phyloP scores from a whole-genome alignment of 2,888 invertebrate genomes.

The Creontiades dilutus region DNA sequence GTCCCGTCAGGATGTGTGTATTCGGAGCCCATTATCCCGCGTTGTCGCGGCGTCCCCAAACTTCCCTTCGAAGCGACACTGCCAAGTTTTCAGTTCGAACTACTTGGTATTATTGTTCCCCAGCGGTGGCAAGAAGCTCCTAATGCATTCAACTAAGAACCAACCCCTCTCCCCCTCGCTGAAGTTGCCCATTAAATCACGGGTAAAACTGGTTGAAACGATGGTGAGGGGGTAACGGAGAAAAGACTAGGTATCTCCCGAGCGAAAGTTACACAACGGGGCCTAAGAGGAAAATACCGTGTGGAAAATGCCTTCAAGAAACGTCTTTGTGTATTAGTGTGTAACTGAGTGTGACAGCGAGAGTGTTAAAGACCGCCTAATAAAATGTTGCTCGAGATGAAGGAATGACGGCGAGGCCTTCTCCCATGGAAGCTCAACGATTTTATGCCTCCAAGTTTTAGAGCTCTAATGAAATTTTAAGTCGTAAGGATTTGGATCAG shows the following conservation, averaged over 20 bases:
- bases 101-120: conserved; percentile 70
- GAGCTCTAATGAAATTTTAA: conserved; percentile 11
- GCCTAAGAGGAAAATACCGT: conserved; percentile 46
- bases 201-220: conserved; percentile 40
- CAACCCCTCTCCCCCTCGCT: not conserved
- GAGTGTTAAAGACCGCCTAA: not conserved
- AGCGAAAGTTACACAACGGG: conserved; percentile 37
- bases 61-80: conserved; percentile 44
- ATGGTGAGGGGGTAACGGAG: conserved; percentile 17
- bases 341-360: conserved; percentile 9
- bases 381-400: not conserved
- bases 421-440: not conserved
- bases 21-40: conserved; percentile 58
- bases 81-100: conserved; percentile 67
- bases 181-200: conserved; percentile 67
- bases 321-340: conserved; percentile 2
- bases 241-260: conserved; percentile 31
- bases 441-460: not conserved
- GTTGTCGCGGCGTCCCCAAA: conserved; percentile 37
- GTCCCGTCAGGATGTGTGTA: conserved; percentile 52
- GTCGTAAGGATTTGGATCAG: not conserved
- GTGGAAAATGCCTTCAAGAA: conserved; percentile 14
- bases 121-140: conserved; percentile 63
- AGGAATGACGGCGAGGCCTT: not conserved
- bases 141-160: conserved; percentile 68